Conservation (phyloP, 1,140 invertebrate genomes). For the Eubasilissa regina region DNA sequence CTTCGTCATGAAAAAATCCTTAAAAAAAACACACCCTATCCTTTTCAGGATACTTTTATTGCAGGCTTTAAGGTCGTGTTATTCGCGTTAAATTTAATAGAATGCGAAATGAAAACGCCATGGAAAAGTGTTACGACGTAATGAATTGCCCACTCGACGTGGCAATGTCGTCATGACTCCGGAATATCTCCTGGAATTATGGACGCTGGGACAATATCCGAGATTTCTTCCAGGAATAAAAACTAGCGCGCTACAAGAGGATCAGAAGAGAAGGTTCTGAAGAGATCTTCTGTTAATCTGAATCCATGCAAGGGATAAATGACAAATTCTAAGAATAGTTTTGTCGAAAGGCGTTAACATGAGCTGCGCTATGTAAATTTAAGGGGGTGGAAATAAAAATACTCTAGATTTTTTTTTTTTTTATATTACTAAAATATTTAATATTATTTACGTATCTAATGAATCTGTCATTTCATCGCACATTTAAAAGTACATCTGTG, state of each 20-base stretch:
- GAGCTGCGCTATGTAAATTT: not conserved
- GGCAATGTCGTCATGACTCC: not conserved
- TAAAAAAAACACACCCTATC: constrained; percentile 1
- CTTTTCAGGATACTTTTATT: constrained; percentile 15
- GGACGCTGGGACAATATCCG: too few relatives aligned
- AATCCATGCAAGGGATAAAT: too few relatives aligned
- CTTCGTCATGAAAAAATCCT: not conserved
- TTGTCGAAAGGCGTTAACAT: not conserved
- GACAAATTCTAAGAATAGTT: not conserved
- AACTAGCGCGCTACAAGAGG: too few relatives aligned
- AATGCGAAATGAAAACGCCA: constrained; percentile 34
- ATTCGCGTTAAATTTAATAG: constrained; percentile 27
- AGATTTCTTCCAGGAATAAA: too few relatives aligned
- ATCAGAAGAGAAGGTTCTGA: too few relatives aligned
- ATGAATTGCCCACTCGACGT: constrained; percentile 19
- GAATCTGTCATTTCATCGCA: too few relatives aligned
- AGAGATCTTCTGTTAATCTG: too few relatives aligned
- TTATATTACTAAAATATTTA: too few relatives aligned
- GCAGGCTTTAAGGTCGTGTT: constrained; percentile 23
- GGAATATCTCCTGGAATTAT: too few relatives aligned
- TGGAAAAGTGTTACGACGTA: constrained; percentile 8
- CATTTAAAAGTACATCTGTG: too few relatives aligned
- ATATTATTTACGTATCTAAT: too few relatives aligned
- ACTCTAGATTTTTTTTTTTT: too few relatives aligned
- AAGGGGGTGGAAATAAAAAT: not conserved